Base-by-base conservation (phyloP, 2,888 invertebrate species). In the Heliothis peltigera region DNA sequence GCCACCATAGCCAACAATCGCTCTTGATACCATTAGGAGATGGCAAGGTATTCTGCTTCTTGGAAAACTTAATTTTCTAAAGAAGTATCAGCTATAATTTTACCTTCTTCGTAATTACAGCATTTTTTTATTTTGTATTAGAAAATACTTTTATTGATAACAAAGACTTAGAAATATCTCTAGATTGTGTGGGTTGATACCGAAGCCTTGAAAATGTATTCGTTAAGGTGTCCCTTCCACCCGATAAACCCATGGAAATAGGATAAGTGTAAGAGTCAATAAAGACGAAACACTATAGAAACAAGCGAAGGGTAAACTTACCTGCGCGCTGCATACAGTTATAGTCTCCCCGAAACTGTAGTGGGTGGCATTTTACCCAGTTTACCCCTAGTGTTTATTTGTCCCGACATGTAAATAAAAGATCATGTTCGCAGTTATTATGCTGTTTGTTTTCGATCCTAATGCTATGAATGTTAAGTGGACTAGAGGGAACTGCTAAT, bases 361-460 rank as follows among this genome's bases (percentile, higher is more conserved):
- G 42, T 48, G 39, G 44, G 39, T 57, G 25, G 52, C n/a, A 12
- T 32, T 32, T 32, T 64, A 42, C 28, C 39, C 7, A 25, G 81
- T 80, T 83, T 79, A 39, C 69, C 76, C 65, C 63, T 77, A 78
- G 76, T 67, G 78, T 76, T 76, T 57, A 65, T 75, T 70, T 65
- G 66, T 70, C 72, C 77, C 63, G 48, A 64, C 42, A 54, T 79
- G 70, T 71, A 71, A 71, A 70, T 75, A 75, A 65, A 72, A 63
- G 62, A 75, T 76, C 63, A 62, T 69, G 57, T 58, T 47, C 49
- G 19, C 43, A 70, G 65, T 59, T 75, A 74, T 64, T 46, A 43
- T 60, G 39, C 56, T 60, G 61, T 56, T 60, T 69, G 43, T 54
- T 64, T 54, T 54, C 46, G 47, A 57, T 55, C 39, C 57, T 70